Percentiles rank a stretch among this genome's conserved stretches.
These are phyloP conservation scores for Euborellia annulipes DNA, from an alignment of 1,140 invertebrate genomes.

Conservation along the genomic window DNA sequence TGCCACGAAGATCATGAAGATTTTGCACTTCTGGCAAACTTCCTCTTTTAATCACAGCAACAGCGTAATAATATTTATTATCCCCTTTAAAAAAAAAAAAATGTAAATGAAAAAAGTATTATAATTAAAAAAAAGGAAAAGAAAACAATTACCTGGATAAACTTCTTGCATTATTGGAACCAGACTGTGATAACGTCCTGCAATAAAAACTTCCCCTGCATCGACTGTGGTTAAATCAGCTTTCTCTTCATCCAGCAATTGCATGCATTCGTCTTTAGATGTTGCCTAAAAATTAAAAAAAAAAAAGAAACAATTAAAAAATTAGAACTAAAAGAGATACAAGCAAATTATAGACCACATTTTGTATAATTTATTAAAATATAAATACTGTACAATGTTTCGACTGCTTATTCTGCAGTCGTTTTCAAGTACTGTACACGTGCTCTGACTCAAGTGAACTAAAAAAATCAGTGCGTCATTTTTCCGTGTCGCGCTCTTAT, in stretches of 20 bases:
- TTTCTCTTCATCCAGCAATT: constrained; percentile 50
- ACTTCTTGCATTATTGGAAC: constrained; percentile 76
- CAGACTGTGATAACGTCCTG: constrained; percentile 80
- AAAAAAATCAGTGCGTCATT: not conserved
- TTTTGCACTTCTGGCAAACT: constrained; percentile 41
- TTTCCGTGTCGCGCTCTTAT: too few relatives aligned
- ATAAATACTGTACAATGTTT: not conserved
- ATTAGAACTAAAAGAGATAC: not conserved
- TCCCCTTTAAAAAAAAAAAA: too few relatives aligned
- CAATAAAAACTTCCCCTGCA: constrained; percentile 84
- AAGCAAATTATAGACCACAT: constrained; percentile 2
- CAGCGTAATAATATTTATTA: constrained; percentile 49
- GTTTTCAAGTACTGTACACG: not conserved
- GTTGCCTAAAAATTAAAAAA: constrained; percentile 35
- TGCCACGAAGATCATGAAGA: constrained; percentile 52
- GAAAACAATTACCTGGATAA: constrained; percentile 22
- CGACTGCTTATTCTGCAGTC: not conserved
- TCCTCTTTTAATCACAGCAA: constrained; percentile 65
- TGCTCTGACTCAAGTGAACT: not conserved
- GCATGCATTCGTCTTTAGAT: constrained; percentile 71
- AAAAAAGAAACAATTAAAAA: constrained; percentile 2
- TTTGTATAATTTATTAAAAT: not conserved
- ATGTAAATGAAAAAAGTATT: too few relatives aligned
- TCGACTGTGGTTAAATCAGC: constrained; percentile 78
- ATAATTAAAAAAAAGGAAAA: too few relatives aligned